phyloP scores from a whole-genome alignment of 2,113 vertebrate species.

The Pangasianodon hypophthalmus region DNA sequence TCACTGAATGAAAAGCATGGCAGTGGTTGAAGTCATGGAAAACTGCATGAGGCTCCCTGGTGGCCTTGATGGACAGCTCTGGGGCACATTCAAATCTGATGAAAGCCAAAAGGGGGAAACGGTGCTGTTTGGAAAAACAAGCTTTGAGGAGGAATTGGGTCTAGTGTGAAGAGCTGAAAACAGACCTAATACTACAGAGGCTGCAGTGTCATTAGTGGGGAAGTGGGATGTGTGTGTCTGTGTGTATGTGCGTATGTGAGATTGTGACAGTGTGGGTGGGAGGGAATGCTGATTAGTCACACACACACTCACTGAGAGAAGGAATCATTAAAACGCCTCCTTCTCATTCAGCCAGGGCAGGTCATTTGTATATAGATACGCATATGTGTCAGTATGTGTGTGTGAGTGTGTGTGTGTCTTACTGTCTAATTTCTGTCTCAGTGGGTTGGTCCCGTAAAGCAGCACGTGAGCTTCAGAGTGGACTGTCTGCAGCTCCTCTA shows the following conservation, averaged over 20 bases:
- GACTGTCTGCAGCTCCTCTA: slow-evolving; percentile 93
- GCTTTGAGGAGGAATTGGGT: slow-evolving; percentile 15
- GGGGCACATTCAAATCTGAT: slow-evolving; percentile 52
- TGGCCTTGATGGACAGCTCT: slow-evolving; percentile 45
- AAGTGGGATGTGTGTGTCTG: slow-evolving; percentile 13
- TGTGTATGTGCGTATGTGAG: background rate
- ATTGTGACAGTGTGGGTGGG: background rate
- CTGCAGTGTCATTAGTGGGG: slow-evolving; percentile 1
- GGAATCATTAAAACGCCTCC: background rate
- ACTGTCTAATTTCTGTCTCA: slow-evolving; percentile 96
- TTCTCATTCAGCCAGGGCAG: background rate
- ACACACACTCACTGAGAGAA: background rate
- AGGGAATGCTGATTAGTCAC: background rate
- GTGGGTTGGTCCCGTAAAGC: slow-evolving; percentile 95
- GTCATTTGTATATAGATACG: no score
- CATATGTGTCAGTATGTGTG: background rate
- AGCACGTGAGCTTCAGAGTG: slow-evolving; percentile 91
- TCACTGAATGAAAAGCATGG: slow-evolving; percentile 38
- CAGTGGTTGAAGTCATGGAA: slow-evolving; percentile 57
- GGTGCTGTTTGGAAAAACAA: slow-evolving; percentile 33
- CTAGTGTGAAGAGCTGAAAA: slow-evolving; percentile 7
- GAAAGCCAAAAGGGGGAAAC: slow-evolving; percentile 43
- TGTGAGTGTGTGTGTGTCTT: slow-evolving; percentile 64
- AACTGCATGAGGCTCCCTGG: slow-evolving; percentile 51
- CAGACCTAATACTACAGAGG: slow-evolving; percentile 11